Evolutionary conservation across 2,797 vertebrate species (phyloP).

Genomic region (Garrulus glandarius): DNA sequence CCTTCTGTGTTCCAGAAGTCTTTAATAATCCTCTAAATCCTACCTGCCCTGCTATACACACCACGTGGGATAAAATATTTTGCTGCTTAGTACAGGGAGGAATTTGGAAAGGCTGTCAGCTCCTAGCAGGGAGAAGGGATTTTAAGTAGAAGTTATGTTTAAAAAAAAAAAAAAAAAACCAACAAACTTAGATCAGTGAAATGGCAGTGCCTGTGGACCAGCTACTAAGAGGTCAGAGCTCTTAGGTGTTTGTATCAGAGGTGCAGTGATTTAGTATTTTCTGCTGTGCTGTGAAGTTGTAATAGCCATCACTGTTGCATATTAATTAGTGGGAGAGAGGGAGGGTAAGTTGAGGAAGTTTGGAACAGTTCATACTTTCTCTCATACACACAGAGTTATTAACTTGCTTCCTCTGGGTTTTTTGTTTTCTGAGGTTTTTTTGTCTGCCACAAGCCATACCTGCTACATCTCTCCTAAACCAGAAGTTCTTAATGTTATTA

Average conservation of each 20-base stretch:
- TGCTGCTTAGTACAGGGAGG: not conserved
- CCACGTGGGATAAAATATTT: not conserved
- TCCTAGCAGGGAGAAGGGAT: not conserved
- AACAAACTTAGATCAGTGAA: not conserved
- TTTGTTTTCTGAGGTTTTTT: not conserved
- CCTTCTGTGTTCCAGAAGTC: not conserved
- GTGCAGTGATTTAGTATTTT: not conserved
- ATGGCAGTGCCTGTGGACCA: not conserved
- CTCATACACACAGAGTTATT: not conserved
- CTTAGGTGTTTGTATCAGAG: not conserved
- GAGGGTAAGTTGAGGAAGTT: not conserved
- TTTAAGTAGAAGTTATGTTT: not conserved
- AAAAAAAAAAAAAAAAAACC: not conserved
- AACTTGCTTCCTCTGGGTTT: not conserved
- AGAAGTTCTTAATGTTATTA: not conserved
- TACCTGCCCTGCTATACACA: not conserved
- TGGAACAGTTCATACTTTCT: not conserved
- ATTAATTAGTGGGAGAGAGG: not conserved
- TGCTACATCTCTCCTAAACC: not conserved
- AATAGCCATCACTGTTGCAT: not conserved
- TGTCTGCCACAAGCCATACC: not conserved
- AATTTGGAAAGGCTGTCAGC: not conserved
- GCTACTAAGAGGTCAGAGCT: not conserved
- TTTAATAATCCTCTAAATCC: not conserved
- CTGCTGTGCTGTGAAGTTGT: not conserved